Evolutionary conservation across 2,888 invertebrate genomes (phyloP), one percentile per base, ranked within the genome.

Genomic region (Oxyteleia sp.): DNA sequence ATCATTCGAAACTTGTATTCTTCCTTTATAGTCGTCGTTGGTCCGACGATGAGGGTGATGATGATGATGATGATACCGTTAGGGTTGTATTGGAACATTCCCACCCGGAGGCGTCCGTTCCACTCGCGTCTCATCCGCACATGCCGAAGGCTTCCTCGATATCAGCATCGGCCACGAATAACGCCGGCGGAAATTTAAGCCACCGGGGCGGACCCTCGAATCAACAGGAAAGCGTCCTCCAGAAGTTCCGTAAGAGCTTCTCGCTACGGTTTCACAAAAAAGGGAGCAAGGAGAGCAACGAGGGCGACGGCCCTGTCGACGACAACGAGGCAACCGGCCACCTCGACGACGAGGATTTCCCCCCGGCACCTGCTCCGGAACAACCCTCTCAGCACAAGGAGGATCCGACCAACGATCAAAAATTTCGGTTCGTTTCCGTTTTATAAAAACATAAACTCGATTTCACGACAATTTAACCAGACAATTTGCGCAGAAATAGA

Each of bases 11-110:
- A 26, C 5, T 26, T 26, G 2, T 26, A 26, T 26, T 26, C 5
- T 4, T 26, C 5, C 38, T 61, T 68, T 79, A n/a, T 80, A 92
- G 91, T 69, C 89, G 88, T 45, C 91, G 90, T 35, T 92, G 92
- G 92, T 90, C 92, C 29, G 90, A 88, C 10, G 91, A 91, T 81
- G 91, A 91, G 57, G 90, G 89, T n/a, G n/a, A n/a, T n/a, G n/a
- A n/a, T n/a, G n/a, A n/a, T 51, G 89, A 90, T 45, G 87, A 89
- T 32, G 87, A 86, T 10, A 87, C 88, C 2, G 87, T 89, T 71
- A 89, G 89, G 57, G 81, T 87, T 51, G 88, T 88, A 15, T 88
- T 91, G 26, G 92, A 92, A 80, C 91, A 92, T 86, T 91, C 92
- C 16, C 85, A 91, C 49, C 80, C 88, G n/a, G 91, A 92, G 69